Base-by-base conservation (phyloP, 1,140 invertebrate genomes). In the Diorhabda carinulata region DNA sequence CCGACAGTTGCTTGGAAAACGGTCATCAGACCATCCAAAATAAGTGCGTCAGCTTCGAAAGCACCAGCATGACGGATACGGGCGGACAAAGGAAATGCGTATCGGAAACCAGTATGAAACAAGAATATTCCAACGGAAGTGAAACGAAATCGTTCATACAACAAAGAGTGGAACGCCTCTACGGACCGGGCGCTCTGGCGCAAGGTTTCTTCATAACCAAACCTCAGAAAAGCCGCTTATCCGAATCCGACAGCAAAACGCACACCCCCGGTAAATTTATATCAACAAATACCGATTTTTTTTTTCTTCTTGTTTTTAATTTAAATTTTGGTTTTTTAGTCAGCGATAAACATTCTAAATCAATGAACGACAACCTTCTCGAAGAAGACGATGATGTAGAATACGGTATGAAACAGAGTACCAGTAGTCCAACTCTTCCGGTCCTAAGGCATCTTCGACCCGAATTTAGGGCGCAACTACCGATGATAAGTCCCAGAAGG, bases 71-170 rank as follows among this genome's bases (percentile, higher is more conserved):
- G 9, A 70, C 70, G 47, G 57, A 44, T 52, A 68, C 70, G 6
- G 67, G 57, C 10, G 68, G 68, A 2, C 64, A 57, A n/a, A 65
- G n/a, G n/a, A 65, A 57, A 57, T 63, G 62, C 25, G 10, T 59
- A 25, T 69, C 62, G 42, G 67, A 64, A 60, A 60, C 71, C 42
- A 67, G 67, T 2, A 64, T 74, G 66, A 74, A 64, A 41, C 70
- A 74, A 68, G 73, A 76, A 78, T 80, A 47, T 78, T 66, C 79
- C 5, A 78, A 78, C 64, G 64, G 74, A 41, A 79, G 74, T 9
- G 86, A 87, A 60, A 87, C 87, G 73, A 91, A 90, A 76, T 95
- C 93, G 45, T 93, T 95, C 72, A 93, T 96, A 44, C 90, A 95
- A 78, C 92, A 95, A 78, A 85, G 92, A 52, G 92, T 96, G 2